Evolutionary conservation across 2,797 vertebrate species (phyloP).

Genomic region (Anniella stebbinsi): DNA sequence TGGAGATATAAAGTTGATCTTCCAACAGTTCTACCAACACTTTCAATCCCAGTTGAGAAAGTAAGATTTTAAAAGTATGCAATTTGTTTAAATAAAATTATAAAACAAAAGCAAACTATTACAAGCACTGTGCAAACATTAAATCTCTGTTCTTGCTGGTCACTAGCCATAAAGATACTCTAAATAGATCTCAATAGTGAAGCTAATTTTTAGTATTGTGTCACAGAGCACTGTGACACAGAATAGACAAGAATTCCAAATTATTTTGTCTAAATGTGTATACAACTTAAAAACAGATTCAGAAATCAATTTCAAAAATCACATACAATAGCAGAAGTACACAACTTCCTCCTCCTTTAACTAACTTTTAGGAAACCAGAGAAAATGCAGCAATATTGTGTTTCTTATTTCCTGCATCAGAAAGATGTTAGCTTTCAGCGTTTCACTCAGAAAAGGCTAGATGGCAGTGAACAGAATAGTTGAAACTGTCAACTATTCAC

Average conservation of each 20-base stretch:
- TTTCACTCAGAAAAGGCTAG: background rate
- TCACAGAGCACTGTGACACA: background rate
- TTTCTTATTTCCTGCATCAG: background rate
- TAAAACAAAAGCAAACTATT: background rate
- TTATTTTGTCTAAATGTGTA: background rate
- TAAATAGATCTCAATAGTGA: background rate
- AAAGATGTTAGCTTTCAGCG: background rate
- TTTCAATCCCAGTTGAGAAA: background rate
- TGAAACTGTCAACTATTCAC: background rate
- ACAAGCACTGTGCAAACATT: background rate
- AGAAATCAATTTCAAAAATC: background rate
- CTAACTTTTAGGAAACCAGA: background rate
- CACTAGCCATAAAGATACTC: background rate
- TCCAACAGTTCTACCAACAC: background rate
- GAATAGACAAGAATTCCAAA: background rate
- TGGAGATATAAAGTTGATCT: background rate
- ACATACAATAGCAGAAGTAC: background rate
- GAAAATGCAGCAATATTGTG: background rate
- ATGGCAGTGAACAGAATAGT: background rate
- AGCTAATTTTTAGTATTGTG: background rate
- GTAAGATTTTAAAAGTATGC: background rate
- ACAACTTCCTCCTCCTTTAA: background rate
- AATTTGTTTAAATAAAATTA: background rate
- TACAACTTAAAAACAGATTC: too few relatives aligned
- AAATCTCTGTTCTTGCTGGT: background rate